A percentile compares a stretch with the other conserved stretches of the same genome.
Conservation (phyloP, 2,888 invertebrate species). For the Malthinus seriepunctatus region DNA sequence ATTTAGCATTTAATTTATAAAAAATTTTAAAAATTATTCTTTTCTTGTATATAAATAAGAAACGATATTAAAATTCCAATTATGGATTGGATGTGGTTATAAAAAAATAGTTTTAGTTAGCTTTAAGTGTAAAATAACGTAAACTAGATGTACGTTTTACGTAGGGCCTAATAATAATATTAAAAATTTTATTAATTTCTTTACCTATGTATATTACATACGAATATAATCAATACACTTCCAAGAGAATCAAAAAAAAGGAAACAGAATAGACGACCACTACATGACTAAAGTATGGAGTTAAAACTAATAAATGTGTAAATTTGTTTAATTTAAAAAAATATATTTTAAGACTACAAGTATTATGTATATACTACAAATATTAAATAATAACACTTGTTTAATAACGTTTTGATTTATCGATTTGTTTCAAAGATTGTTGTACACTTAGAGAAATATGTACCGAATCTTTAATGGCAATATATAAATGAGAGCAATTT, state of each 20-base stretch:
- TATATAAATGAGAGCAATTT: too few relatives aligned
- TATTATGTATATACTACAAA: conserved; percentile 25
- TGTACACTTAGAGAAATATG: too few relatives aligned
- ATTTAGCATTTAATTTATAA: neutral
- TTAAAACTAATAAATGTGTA: neutral
- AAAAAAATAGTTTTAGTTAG: conserved; percentile 17
- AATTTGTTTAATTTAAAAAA: conserved; percentile 10
- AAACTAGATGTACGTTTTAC: conserved; percentile 30
- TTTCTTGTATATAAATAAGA: conserved; percentile 1
- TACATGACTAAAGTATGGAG: neutral
- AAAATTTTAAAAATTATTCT: neutral
- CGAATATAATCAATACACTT: conserved; percentile 35
- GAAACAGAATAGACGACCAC: neutral
- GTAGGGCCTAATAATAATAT: conserved; percentile 32
- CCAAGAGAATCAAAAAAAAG: conserved; percentile 28
- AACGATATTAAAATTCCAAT: conserved; percentile 14
- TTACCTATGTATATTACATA: conserved; percentile 30
- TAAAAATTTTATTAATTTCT: neutral
- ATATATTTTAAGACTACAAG: conserved; percentile 21
- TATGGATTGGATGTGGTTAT: conserved; percentile 33
- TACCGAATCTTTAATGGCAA: too few relatives aligned
- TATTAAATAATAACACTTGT: conserved; percentile 25
- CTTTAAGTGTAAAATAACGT: conserved; percentile 27
- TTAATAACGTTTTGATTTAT: neutral
- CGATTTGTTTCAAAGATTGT: too few relatives aligned